These are phyloP conservation scores for Centroberyx gerrardi DNA, from an alignment of 2,797 vertebrate genomes.

Conservation along the genomic window DNA sequence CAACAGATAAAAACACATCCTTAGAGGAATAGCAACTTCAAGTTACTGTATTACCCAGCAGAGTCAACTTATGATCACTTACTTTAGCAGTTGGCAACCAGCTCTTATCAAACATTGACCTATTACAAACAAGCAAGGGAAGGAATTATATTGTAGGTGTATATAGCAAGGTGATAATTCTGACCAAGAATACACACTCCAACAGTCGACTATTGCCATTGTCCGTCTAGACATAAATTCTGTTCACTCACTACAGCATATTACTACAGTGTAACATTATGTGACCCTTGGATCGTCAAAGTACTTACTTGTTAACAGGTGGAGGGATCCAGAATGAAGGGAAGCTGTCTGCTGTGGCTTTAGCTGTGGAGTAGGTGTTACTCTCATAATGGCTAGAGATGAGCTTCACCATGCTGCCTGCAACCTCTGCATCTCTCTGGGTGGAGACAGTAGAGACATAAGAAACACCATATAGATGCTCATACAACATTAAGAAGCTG, in stretches of 20 bases:
- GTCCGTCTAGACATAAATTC: background rate
- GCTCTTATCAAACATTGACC: conserved; percentile 67
- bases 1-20: conserved; percentile 35
- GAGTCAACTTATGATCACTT: conserved; percentile 49
- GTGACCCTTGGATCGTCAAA: background rate
- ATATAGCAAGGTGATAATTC: too few species aligned
- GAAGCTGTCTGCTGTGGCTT: conserved; percentile 17
- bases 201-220: background rate
- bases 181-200: background rate
- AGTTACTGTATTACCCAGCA: background rate
- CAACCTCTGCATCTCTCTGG: conserved; percentile 69
- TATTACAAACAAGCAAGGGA: conserved; percentile 43
- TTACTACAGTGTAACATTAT: background rate
- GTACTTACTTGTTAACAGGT: conserved; percentile 68
- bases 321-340: conserved; percentile 32
- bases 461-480: background rate
- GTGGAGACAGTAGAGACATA: background rate
- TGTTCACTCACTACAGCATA: background rate
- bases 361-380: conserved; percentile 33
- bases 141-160: background rate
- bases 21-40: conserved; percentile 2
- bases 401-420: conserved; percentile 77
- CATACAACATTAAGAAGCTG: background rate
- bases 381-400: conserved; percentile 81
- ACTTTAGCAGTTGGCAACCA: conserved; percentile 67